Conservation (phyloP, 2,113 vertebrate genomes). For the Calonectris borealis region DNA sequence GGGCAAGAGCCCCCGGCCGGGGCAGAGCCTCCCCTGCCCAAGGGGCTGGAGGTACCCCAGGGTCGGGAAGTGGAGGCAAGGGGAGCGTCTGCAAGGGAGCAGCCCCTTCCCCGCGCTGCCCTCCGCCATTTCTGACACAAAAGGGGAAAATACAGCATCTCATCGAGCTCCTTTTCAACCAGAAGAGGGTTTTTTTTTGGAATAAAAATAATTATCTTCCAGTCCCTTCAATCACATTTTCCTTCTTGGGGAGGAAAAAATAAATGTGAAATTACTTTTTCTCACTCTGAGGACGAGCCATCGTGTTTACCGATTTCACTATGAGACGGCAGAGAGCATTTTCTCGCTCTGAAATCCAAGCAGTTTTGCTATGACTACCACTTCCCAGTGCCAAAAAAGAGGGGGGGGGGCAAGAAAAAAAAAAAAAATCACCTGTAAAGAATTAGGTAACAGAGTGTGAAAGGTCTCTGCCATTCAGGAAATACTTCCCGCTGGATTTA, state of each 20-base stretch:
- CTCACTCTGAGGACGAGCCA: neutral
- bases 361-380: conserved; percentile 59
- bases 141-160: accelerated
- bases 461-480: conserved; percentile 76
- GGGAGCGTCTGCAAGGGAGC: neutral
- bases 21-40: neutral
- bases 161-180: neutral
- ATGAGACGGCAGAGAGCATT: conserved; percentile 42
- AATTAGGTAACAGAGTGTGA: conserved; percentile 81
- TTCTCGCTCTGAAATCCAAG: conserved; percentile 36
- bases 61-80: neutral
- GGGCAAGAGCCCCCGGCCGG: accelerated
- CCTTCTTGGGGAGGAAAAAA: neutral
- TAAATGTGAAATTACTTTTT: neutral
- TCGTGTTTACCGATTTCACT: neutral
- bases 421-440: conserved; percentile 82
- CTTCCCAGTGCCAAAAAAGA: neutral
- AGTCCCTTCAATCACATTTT: neutral
- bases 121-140: neutral
- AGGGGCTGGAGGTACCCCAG: neutral
- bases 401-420: neutral
- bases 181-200: neutral
- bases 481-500: conserved; percentile 84
- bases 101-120: accelerated
- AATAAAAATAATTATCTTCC: neutral